Conservation (phyloP, 2,113 vertebrate species). For the Numida meleagris region DNA sequence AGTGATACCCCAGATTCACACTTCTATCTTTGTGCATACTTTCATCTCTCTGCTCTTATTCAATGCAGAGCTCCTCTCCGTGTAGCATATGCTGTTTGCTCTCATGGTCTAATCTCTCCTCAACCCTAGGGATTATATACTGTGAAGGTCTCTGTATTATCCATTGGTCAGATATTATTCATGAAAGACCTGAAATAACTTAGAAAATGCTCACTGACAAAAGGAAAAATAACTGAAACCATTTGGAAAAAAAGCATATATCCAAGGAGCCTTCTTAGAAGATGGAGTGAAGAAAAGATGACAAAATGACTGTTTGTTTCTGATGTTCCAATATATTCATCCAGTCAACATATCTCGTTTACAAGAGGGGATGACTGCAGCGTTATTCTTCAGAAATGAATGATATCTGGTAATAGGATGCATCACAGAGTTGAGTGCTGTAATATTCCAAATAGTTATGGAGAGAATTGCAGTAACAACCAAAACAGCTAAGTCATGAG, state of each 20-base stretch:
- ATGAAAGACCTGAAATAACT: conserved; percentile 14
- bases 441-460: not conserved
- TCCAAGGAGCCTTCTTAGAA: not conserved
- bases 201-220: not conserved
- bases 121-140: not conserved
- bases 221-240: not conserved
- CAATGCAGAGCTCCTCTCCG: not conserved
- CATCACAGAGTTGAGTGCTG: not conserved
- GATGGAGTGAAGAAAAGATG: not conserved
- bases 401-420: not conserved
- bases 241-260: not conserved
- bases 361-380: not conserved
- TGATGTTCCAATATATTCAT: not conserved
- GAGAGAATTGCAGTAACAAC: not conserved
- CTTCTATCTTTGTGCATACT: not conserved
- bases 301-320: not conserved
- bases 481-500: not conserved
- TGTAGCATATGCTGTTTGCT: not conserved
- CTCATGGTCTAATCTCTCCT: not conserved
- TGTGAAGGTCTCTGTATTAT: not conserved
- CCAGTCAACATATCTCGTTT: not conserved
- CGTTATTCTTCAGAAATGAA: not conserved
- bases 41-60: not conserved
- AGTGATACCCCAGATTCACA: not conserved
- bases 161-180: not conserved